Evolutionary conservation across 1,140 invertebrate genomes (phyloP).

Genomic region (Coboldia fuscipes): DNA sequence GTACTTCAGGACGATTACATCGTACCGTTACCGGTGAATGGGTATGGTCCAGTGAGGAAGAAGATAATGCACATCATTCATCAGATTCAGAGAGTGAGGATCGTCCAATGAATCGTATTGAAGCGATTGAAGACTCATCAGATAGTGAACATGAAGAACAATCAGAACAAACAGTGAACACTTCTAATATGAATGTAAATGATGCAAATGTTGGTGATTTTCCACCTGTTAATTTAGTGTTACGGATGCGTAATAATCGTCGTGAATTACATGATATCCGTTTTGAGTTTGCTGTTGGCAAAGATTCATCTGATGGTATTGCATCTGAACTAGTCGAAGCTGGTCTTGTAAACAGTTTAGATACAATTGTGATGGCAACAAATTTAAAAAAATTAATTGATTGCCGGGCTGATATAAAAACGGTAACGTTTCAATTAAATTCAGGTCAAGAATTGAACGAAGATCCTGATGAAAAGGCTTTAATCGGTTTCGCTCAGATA

Average conservation of each 20-base stretch:
- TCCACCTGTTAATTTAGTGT: slow-evolving; percentile 44
- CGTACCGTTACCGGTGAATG: slow-evolving; percentile 90
- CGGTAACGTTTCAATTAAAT: slow-evolving; percentile 78
- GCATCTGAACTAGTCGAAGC: slow-evolving; percentile 85
- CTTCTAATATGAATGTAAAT: neutral
- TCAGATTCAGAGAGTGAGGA: slow-evolving; percentile 20
- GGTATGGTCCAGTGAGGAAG: slow-evolving; percentile 85
- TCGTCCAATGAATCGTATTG: slow-evolving; percentile 30
- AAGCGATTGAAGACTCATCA: slow-evolving; percentile 27
- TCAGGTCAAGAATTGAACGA: slow-evolving; percentile 48
- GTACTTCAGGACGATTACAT: slow-evolving; percentile 76
- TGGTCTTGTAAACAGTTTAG: slow-evolving; percentile 77
- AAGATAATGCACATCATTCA: slow-evolving; percentile 24
- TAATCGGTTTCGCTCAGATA: slow-evolving; percentile 92
- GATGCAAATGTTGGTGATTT: slow-evolving; percentile 9
- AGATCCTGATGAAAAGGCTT: slow-evolving; percentile 76
- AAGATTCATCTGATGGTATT: slow-evolving; percentile 87
- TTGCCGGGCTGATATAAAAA: slow-evolving; percentile 30
- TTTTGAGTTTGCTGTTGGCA: slow-evolving; percentile 82
- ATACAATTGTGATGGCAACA: slow-evolving; percentile 73
- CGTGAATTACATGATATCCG: slow-evolving; percentile 92
- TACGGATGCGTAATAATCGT: slow-evolving; percentile 70
- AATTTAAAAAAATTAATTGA: slow-evolving; percentile 86
- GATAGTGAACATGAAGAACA: slow-evolving; percentile 27
- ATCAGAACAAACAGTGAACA: slow-evolving; percentile 11